phyloP scores from a whole-genome alignment of 2,113 vertebrate genomes.

The Alaudala cheleensis region DNA sequence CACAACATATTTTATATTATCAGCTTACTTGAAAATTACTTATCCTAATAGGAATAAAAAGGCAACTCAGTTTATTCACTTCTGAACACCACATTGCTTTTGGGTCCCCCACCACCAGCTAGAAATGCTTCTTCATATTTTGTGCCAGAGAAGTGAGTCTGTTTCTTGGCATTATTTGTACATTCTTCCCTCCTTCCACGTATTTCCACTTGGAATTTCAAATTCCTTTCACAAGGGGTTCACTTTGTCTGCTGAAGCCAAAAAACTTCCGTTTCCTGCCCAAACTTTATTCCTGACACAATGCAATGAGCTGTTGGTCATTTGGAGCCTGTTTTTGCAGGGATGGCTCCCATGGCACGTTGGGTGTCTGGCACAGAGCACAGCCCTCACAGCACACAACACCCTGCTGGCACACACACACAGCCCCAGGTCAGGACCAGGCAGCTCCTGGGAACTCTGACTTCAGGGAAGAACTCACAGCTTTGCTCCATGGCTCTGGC shows the following conservation, averaged over 20 bases:
- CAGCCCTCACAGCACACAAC: neutral
- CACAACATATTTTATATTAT: neutral
- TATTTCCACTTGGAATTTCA: slow-evolving; percentile 38
- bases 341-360: neutral
- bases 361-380: neutral
- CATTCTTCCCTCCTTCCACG: neutral
- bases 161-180: slow-evolving; percentile 17
- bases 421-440: rapidly evolving
- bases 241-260: neutral
- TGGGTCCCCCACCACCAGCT: neutral
- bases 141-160: slow-evolving; percentile 3
- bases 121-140: neutral
- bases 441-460: neutral
- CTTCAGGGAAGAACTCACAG: neutral
- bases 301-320: neutral
- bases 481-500: neutral
- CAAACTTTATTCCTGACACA: neutral
- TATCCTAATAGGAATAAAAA: neutral
- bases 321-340: neutral
- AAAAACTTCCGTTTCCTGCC: neutral
- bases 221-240: slow-evolving; percentile 33
- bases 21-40: neutral
- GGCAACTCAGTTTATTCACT: neutral
- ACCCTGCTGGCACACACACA: rapidly evolving
- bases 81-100: neutral